Evolutionary conservation across 1,140 invertebrate species (phyloP), one percentile per base, ranked within the genome.

Genomic region (Ephestia elutella): DNA sequence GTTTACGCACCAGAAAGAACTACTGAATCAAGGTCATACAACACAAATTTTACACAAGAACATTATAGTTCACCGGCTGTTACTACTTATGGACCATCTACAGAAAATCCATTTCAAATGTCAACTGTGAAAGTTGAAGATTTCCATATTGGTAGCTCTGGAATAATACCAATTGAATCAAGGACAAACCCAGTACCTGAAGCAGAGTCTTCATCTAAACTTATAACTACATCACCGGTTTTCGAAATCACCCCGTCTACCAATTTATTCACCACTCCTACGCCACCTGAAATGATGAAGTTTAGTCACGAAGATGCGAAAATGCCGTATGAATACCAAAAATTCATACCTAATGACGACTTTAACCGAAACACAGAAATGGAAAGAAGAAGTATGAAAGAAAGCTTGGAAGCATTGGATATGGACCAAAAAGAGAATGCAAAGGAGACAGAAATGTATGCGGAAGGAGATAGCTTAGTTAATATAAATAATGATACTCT

Each of bases 291-390:
- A 49, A 64, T 87, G n/a, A 59, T 84, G 0, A 83, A 79, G 57
- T 87, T 87, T 57, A 82, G 76, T 54, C 72, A 70, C 9, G 79
- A 80, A 73, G 85, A 87, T 64, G 85, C 85, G 11, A 85, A 77
- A 73, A 54, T 86, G 15, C 80, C 85, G 13, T 71, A 79, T 30
- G 70, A 81, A 20, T 87, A 86, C 57, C 64, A 72, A 51, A 75
- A 56, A 49, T 66, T 49, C 56, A 15, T 44, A 64, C 60, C 60
- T 59, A 57, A 53, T 21, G 59, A 66, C 56, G 21, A 60, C 2
- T 49, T 9, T 49, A 44, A 51, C 17, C 56, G 19, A 53, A 49
- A 21, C 4, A n/a, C 7, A 19, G 55, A 30, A 18, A 50, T 49
- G 1, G 62, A 56, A 13, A 63, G 65, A 57, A 54, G 65, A 49